Evolutionary conservation across 2,113 vertebrate species (phyloP).

Genomic region (Caranx ignobilis): DNA sequence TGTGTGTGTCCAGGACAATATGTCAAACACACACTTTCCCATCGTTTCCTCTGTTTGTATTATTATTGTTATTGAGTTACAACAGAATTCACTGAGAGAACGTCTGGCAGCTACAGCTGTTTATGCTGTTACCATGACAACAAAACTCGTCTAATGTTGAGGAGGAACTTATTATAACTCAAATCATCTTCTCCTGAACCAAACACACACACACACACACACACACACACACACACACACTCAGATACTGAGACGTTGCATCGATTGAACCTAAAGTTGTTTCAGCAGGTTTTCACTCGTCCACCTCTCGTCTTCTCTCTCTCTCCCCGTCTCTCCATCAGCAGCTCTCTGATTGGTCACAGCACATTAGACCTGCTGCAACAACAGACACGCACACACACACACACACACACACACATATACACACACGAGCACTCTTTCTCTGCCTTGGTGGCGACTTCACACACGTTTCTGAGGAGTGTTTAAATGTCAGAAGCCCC

Average conservation of each 20-base stretch:
- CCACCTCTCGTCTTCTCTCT: neutral
- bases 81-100: too few species aligned
- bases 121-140: too few species aligned
- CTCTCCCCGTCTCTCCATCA: neutral
- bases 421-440: neutral
- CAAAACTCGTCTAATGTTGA: too few species aligned
- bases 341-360: slow-evolving; percentile 35
- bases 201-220: too few species aligned
- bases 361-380: slow-evolving; percentile 19
- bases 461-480: slow-evolving; percentile 49
- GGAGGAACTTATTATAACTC: too few species aligned
- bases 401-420: neutral
- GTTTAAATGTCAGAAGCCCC: slow-evolving; percentile 75
- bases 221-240: neutral
- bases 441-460: neutral
- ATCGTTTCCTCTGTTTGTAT: too few species aligned
- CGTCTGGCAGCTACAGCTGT: too few species aligned
- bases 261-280: neutral
- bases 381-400: neutral
- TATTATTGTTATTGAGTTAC: too few species aligned
- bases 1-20: too few species aligned
- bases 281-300: neutral
- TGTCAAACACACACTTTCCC: too few species aligned
- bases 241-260: neutral
- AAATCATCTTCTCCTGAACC: too few species aligned